These are phyloP conservation scores for Glyptemys insculpta DNA, from an alignment of 2,797 vertebrate genomes.

Conservation along the genomic window DNA sequence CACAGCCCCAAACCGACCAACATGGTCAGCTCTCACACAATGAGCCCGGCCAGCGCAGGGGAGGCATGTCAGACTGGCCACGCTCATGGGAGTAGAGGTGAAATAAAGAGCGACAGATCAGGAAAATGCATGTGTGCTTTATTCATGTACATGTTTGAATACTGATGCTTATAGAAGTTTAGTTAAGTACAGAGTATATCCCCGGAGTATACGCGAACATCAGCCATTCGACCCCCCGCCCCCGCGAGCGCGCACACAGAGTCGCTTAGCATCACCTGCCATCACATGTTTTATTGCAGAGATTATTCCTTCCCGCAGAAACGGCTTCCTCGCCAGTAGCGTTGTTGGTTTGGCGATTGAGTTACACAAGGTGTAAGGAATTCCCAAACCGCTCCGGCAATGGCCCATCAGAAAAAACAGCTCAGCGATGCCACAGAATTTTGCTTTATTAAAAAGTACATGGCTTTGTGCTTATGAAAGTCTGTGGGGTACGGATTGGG, in stretches of 20 bases:
- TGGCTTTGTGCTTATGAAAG: slow-evolving; percentile 67
- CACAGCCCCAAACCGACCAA: neutral
- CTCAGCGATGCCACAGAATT: neutral
- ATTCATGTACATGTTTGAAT: slow-evolving; percentile 71
- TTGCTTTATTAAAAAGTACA: neutral
- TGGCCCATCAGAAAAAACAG: neutral
- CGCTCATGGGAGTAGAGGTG: rapidly evolving
- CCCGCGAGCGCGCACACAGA: rapidly evolving
- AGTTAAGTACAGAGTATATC: slow-evolving; percentile 48
- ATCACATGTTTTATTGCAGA: neutral
- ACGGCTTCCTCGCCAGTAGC: neutral
- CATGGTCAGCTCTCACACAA: neutral
- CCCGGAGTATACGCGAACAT: neutral
- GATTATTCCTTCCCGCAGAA: rapidly evolving
- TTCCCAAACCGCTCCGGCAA: neutral
- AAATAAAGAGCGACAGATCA: rapidly evolving
- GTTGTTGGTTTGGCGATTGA: rapidly evolving
- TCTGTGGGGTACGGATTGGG: neutral
- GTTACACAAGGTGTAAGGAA: neutral
- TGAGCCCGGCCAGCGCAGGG: rapidly evolving
- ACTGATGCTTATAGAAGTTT: slow-evolving; percentile 64
- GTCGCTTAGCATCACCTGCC: neutral
- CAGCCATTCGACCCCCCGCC: neutral
- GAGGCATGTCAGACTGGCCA: rapidly evolving
- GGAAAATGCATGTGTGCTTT: slow-evolving; percentile 77